These are phyloP conservation scores for Microdon myrmicae DNA, from an alignment of 2,888 invertebrate genomes.

Conservation along the genomic window DNA sequence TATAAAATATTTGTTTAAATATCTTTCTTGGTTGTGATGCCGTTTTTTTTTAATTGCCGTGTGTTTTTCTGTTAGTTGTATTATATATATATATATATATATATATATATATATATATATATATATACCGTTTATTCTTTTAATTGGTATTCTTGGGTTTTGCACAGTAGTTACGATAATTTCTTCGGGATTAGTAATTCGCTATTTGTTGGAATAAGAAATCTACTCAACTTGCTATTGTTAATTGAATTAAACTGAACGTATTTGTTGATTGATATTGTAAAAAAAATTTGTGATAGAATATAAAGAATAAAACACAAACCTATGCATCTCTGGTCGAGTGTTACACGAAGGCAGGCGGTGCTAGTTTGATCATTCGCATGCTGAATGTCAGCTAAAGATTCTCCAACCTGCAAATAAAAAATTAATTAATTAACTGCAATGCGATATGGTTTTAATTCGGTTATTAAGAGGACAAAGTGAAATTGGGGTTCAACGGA, in stretches of 20 bases:
- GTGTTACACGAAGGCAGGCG: conserved; percentile 63
- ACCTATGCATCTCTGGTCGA: conserved; percentile 67
- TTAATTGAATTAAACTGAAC: conserved; percentile 40
- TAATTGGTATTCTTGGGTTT: too few species aligned
- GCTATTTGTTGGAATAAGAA: conserved; percentile 40
- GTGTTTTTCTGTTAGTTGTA: too few species aligned
- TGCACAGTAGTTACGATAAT: conserved; percentile 39
- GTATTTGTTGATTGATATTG: conserved; percentile 55
- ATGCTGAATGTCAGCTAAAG: conserved; percentile 59
- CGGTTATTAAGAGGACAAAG: too few species aligned
- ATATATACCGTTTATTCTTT: too few species aligned
- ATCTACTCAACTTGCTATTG: conserved; percentile 40
- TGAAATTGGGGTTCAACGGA: background rate
- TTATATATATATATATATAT: too few species aligned
- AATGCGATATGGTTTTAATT: too few species aligned
- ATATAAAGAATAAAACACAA: conserved; percentile 64
- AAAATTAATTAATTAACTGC: conserved; percentile 2
- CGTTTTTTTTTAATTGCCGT: too few species aligned
- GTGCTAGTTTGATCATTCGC: conserved; percentile 62
- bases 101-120: too few species aligned
- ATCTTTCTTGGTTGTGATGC: too few species aligned
- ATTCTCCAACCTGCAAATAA: conserved; percentile 64
- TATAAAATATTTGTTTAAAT: too few species aligned
- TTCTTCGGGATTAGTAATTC: conserved; percentile 44
- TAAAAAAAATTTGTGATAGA: conserved; percentile 52